These are phyloP conservation scores for Tenthredo livida DNA, from an alignment of 2,888 invertebrate genomes.

Conservation along the genomic window DNA sequence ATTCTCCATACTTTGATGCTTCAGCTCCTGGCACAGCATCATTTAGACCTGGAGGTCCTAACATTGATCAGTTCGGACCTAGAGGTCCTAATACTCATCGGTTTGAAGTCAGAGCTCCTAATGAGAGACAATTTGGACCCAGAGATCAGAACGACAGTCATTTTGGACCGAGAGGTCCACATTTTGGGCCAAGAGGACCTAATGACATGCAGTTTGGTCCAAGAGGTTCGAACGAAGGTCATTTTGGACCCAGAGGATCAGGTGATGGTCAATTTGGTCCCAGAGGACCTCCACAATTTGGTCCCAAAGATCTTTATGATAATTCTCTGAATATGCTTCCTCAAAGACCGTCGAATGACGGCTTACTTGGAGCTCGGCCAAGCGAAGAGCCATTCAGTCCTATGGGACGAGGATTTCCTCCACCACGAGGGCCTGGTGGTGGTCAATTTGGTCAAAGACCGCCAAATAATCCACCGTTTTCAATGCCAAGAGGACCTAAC, in stretches of 20 bases:
- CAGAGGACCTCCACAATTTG: constrained; percentile 54
- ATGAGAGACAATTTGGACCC: constrained; percentile 57
- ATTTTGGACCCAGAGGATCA: constrained; percentile 31
- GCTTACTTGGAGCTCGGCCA: constrained; percentile 35
- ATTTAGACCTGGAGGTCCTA: constrained; percentile 53
- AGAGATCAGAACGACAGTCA: constrained; percentile 55
- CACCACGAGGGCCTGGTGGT: constrained; percentile 53
- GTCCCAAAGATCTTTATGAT: constrained; percentile 26
- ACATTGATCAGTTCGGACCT: constrained; percentile 46
- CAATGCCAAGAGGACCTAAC: constrained; percentile 5
- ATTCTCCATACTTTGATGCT: constrained; percentile 54
- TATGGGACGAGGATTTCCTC: constrained; percentile 34
- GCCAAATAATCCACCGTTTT: constrained; percentile 13
- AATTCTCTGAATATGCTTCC: not conserved
- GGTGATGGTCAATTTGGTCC: constrained; percentile 20
- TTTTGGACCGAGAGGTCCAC: constrained; percentile 51
- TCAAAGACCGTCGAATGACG: constrained; percentile 28
- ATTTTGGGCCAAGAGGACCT: constrained; percentile 50
- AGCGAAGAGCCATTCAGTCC: constrained; percentile 57
- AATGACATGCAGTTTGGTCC: constrained; percentile 54
- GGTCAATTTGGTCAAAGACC: constrained; percentile 53
- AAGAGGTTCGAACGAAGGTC: constrained; percentile 32
- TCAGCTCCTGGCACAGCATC: constrained; percentile 44
- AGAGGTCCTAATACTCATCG: constrained; percentile 32
- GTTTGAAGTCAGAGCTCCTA: constrained; percentile 55